Evolutionary conservation across 2,888 invertebrate species (phyloP).

Genomic region (Platynereis dumerilii): DNA sequence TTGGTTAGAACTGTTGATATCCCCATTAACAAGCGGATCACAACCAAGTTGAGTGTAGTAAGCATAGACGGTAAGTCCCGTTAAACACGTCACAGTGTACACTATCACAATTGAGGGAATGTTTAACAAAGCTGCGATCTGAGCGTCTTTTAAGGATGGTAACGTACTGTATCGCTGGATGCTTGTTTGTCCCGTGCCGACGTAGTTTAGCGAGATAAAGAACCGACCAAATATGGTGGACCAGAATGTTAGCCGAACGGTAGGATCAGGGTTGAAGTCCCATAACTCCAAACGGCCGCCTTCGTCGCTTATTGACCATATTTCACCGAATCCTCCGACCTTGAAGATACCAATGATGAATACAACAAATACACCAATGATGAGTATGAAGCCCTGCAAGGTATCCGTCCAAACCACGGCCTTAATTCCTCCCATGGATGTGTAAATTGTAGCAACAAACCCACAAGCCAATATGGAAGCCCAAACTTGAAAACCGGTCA

Average conservation of each 20-base stretch:
- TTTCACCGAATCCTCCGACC: slow-evolving; percentile 19
- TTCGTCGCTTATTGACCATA: slow-evolving; percentile 18
- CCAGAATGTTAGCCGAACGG: slow-evolving; percentile 22
- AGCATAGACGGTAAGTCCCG: slow-evolving; percentile 43
- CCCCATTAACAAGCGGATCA: slow-evolving; percentile 35
- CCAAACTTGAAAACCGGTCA: slow-evolving; percentile 19
- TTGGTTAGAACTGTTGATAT: slow-evolving; percentile 22
- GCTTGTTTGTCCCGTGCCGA: slow-evolving; percentile 21
- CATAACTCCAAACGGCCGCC: slow-evolving; percentile 15
- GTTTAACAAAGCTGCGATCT: slow-evolving; percentile 37
- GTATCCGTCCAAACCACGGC: slow-evolving; percentile 40
- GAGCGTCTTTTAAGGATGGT: slow-evolving; percentile 9
- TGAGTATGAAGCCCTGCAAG: slow-evolving; percentile 40
- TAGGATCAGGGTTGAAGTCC: slow-evolving; percentile 21
- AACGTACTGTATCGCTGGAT: slow-evolving; percentile 20
- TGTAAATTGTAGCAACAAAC: slow-evolving; percentile 15
- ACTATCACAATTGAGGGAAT: slow-evolving; percentile 37
- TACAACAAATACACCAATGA: slow-evolving; percentile 40
- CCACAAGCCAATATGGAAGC: slow-evolving; percentile 18
- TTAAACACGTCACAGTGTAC: slow-evolving; percentile 34
- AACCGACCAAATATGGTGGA: slow-evolving; percentile 23
- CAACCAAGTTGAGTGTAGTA: slow-evolving; percentile 41
- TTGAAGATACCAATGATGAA: slow-evolving; percentile 32
- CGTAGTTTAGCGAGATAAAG: slow-evolving; percentile 18
- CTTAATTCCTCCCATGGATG: slow-evolving; percentile 42